Conservation (phyloP, 2,888 invertebrate species). For the Thymelicus acteon region DNA sequence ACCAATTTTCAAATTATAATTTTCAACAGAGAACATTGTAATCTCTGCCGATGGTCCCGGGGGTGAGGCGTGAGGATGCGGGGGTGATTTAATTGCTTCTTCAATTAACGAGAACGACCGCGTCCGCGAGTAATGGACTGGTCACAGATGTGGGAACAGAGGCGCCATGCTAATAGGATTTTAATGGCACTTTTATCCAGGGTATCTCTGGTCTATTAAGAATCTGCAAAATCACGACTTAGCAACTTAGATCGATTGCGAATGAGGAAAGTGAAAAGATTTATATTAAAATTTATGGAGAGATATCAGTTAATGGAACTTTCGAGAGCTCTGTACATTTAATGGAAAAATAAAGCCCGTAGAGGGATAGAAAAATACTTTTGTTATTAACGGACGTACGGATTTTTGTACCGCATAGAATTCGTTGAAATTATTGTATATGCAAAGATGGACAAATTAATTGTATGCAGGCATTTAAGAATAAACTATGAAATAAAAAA, state of each 20-base stretch:
- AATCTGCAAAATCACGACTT: neutral
- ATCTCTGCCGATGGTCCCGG: slow-evolving; percentile 41
- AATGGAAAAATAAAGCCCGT: too few species aligned
- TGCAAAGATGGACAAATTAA: too few species aligned
- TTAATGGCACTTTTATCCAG: slow-evolving; percentile 26
- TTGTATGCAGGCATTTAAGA: too few species aligned
- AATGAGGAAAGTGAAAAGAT: neutral
- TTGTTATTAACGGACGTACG: too few species aligned
- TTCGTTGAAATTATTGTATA: too few species aligned
- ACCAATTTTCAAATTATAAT: too few species aligned
- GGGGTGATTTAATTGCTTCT: slow-evolving; percentile 71
- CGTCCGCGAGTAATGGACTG: slow-evolving; percentile 62
- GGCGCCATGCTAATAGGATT: slow-evolving; percentile 6
- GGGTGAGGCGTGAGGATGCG: neutral
- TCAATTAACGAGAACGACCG: slow-evolving; percentile 69
- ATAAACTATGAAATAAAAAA: too few species aligned
- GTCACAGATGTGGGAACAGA: slow-evolving; percentile 46
- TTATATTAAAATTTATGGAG: neutral
- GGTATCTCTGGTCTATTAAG: slow-evolving; percentile 1
- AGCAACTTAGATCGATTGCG: neutral
- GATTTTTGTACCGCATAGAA: too few species aligned
- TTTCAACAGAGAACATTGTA: too few species aligned
- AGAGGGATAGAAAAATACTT: too few species aligned
- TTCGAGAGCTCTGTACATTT: too few species aligned
- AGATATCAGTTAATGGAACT: too few species aligned